These are phyloP conservation scores for Pelecanus crispus DNA, from an alignment of 2,113 vertebrate species.

Conservation along the genomic window DNA sequence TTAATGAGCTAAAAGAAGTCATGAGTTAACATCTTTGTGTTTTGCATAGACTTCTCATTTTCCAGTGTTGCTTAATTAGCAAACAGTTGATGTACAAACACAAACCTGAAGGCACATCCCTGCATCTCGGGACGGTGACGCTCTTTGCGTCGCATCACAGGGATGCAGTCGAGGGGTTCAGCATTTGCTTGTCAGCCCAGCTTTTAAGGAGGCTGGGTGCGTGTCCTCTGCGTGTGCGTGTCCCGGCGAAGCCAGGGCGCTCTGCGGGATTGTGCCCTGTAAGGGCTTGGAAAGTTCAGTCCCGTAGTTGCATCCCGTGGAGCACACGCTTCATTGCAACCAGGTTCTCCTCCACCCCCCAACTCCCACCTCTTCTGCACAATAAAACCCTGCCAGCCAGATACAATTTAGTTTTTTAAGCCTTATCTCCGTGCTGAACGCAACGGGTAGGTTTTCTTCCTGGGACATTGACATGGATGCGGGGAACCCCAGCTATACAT, in stretches of 20 bases:
- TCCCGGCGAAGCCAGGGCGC: not conserved
- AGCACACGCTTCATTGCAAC: accelerated
- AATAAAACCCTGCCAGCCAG: not conserved
- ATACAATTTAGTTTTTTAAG: not conserved
- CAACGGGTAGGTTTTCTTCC: not conserved
- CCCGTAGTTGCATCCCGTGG: not conserved
- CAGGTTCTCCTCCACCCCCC: not conserved
- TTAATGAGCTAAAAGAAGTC: not conserved
- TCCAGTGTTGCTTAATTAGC: not conserved
- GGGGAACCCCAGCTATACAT: not conserved
- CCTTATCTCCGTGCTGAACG: not conserved
- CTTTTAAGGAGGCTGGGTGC: not conserved
- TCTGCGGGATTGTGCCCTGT: not conserved
- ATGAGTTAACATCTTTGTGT: not conserved
- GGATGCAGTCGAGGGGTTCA: not conserved
- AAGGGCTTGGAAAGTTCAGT: not conserved
- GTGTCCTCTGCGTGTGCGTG: accelerated
- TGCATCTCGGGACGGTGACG: accelerated
- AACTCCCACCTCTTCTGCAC: not conserved
- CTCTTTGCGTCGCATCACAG: no score
- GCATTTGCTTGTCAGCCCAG: not conserved
- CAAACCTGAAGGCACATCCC: not conserved
- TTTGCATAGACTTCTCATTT: not conserved
- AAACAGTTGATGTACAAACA: not conserved
- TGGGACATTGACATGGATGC: accelerated